Evolutionary conservation across 2,888 invertebrate genomes (phyloP).

Genomic region (Idaea dimidiata): DNA sequence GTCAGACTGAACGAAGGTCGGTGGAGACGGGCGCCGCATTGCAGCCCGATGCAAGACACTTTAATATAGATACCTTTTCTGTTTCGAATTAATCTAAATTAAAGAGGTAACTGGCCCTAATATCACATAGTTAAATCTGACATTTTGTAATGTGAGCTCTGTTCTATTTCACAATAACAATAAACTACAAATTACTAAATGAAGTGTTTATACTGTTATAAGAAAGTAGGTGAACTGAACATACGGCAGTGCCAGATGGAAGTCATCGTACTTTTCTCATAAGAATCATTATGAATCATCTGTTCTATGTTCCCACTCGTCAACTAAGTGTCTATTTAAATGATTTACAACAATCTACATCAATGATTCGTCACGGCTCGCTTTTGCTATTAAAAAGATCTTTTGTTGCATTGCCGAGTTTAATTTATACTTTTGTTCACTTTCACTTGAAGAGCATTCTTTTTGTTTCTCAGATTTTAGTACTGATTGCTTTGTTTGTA

Average conservation of each 20-base stretch:
- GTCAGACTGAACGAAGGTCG: slow-evolving; percentile 7
- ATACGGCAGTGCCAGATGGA: neutral
- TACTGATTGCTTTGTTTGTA: slow-evolving; percentile 3
- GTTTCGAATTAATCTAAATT: neutral
- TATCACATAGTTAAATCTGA: neutral
- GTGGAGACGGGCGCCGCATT: slow-evolving; percentile 18
- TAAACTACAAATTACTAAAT: neutral
- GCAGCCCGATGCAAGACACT: slow-evolving; percentile 19
- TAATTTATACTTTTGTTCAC: slow-evolving; percentile 27
- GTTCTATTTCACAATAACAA: neutral
- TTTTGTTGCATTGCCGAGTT: slow-evolving; percentile 30
- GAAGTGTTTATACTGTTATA: neutral
- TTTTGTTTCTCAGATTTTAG: slow-evolving; percentile 17
- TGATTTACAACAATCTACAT: slow-evolving; percentile 5
- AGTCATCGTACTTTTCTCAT: neutral
- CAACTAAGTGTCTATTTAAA: neutral
- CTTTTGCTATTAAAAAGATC: slow-evolving; percentile 33
- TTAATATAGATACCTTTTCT: neutral
- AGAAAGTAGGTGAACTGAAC: neutral
- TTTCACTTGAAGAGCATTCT: slow-evolving; percentile 25
- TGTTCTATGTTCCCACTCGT: neutral
- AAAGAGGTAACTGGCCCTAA: neutral
- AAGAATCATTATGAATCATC: neutral
- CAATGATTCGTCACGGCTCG: slow-evolving; percentile 30
- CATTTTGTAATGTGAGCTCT: neutral